These are phyloP conservation scores for Listronotus bonariensis DNA, from an alignment of 1,140 invertebrate genomes.

Conservation along the genomic window DNA sequence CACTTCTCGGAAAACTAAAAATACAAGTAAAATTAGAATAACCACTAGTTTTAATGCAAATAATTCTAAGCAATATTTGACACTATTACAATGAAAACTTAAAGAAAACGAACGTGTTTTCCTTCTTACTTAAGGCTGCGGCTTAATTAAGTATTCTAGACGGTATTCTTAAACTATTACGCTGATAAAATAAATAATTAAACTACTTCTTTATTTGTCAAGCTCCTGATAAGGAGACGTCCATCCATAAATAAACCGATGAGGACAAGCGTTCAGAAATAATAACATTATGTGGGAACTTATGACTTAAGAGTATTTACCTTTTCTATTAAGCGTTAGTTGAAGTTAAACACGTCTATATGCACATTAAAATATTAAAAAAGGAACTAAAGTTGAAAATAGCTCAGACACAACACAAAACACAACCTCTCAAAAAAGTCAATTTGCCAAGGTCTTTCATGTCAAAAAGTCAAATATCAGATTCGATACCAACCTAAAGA, in stretches of 20 bases:
- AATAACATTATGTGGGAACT: background rate
- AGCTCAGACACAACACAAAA: slow-evolving; percentile 12
- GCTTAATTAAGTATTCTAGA: slow-evolving; percentile 12
- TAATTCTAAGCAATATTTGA: background rate
- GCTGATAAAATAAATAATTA: slow-evolving; percentile 21
- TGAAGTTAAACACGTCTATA: background rate
- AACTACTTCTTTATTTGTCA: background rate
- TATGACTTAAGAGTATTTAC: background rate
- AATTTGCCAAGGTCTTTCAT: background rate
- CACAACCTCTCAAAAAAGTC: slow-evolving; percentile 14
- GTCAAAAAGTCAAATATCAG: no score
- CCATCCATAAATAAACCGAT: slow-evolving; percentile 23
- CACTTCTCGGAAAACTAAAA: no score
- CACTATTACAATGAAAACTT: background rate
- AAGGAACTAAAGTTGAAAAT: slow-evolving; percentile 9
- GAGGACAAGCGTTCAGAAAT: background rate
- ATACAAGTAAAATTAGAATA: background rate
- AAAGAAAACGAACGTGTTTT: slow-evolving; percentile 7
- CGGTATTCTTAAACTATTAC: background rate
- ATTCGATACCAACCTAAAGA: no score
- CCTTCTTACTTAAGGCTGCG: background rate
- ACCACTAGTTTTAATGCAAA: background rate
- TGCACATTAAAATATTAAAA: background rate
- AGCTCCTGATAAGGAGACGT: slow-evolving; percentile 21
- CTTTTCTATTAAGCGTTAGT: background rate